These are phyloP conservation scores for Abramis brama DNA, from an alignment of 2,113 vertebrate genomes.

Conservation along the genomic window DNA sequence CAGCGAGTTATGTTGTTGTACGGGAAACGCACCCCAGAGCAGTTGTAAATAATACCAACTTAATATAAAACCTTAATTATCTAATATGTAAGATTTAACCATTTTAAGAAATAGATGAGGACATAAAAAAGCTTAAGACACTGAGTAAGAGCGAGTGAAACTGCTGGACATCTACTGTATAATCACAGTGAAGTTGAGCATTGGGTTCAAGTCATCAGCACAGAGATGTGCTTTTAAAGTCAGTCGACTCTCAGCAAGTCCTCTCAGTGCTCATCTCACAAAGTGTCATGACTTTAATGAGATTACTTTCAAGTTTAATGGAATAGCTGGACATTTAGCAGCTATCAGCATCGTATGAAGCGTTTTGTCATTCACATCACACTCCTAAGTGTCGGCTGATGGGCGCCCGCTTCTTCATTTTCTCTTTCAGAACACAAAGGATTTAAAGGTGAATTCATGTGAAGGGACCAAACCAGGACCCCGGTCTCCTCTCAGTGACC, in stretches of 20 bases:
- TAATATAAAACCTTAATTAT: not conserved
- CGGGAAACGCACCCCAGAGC: not conserved
- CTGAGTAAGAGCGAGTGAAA: not conserved
- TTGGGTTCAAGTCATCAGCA: not conserved
- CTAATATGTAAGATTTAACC: not conserved
- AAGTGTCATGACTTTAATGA: slow-evolving; percentile 16
- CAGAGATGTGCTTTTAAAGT: slow-evolving; percentile 22
- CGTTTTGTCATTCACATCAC: slow-evolving; percentile 34
- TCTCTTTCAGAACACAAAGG: not conserved
- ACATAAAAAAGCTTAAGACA: not conserved
- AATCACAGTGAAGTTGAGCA: not conserved
- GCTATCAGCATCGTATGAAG: slow-evolving; percentile 18
- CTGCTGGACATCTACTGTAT: not conserved
- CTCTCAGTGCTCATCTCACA: slow-evolving; percentile 4
- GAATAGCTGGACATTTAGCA: slow-evolving; percentile 26
- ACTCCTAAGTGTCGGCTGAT: not conserved
- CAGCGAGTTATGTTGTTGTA: too few relatives aligned
- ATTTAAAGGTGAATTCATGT: slow-evolving; percentile 1
- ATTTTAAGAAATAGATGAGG: not conserved
- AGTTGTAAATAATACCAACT: not conserved
- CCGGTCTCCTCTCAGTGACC: not conserved
- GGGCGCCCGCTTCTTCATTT: not conserved
- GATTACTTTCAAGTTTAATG: slow-evolving; percentile 36
- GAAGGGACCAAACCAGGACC: not conserved
- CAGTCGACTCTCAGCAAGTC: not conserved